Percentiles rank a stretch among this genome's conserved stretches.
Evolutionary conservation across 2,113 vertebrate genomes (phyloP).

Genomic region (Smithornis capensis): DNA sequence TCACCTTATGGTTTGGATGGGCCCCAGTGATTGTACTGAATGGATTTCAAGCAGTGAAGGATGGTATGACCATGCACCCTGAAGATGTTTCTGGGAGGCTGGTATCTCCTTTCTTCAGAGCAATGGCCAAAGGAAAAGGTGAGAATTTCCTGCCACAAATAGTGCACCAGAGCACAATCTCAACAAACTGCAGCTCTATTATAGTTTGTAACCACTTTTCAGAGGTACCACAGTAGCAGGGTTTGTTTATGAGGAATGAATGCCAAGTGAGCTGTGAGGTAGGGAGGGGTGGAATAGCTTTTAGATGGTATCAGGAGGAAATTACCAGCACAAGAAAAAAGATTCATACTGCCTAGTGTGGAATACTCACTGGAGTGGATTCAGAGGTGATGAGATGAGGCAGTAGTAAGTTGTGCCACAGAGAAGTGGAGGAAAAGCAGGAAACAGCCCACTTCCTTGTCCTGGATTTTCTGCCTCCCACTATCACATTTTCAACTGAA

Average conservation of each 20-base stretch:
- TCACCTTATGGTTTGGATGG: slow-evolving; percentile 63
- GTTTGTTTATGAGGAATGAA: background rate
- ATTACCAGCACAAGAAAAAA: background rate
- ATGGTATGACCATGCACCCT: slow-evolving; percentile 51
- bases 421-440: background rate
- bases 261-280: background rate
- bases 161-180: background rate
- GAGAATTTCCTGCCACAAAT: background rate
- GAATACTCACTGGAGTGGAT: background rate
- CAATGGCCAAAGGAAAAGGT: slow-evolving; percentile 65
- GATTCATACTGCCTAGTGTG: background rate
- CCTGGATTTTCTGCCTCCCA: background rate
- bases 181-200: background rate
- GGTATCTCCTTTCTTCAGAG: slow-evolving; percentile 44
- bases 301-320: background rate
- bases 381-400: background rate
- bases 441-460: background rate
- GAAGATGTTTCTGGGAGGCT: slow-evolving; percentile 61
- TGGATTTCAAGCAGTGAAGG: slow-evolving; percentile 60
- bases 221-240: background rate
- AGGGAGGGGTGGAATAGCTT: background rate
- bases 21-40: slow-evolving; percentile 49
- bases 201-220: background rate
- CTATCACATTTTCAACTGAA: background rate
- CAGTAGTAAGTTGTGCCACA: background rate